Conservation (phyloP, 2,888 invertebrate species). For the Stenolophus ochropezus region DNA sequence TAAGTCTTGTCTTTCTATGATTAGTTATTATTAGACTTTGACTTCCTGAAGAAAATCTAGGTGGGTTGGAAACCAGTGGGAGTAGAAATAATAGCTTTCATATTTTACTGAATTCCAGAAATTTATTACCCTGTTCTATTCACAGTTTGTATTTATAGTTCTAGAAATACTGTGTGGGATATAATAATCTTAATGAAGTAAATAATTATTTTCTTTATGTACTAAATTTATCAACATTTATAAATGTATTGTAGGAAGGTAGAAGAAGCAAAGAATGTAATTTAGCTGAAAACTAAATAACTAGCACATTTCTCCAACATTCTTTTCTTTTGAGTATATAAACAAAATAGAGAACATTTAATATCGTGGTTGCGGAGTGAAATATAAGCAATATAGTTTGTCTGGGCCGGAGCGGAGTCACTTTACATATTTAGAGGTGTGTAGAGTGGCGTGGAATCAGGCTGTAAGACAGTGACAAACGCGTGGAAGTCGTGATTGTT, state of each 20-base stretch:
- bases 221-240: no score
- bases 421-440: conserved; percentile 50
- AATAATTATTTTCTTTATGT: no score
- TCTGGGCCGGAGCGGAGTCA: neutral
- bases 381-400: neutral
- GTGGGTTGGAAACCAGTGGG: no score
- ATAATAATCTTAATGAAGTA: no score
- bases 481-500: conserved; percentile 46
- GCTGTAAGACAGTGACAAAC: conserved; percentile 49
- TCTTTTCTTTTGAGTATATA: neutral
- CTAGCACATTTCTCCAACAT: neutral
- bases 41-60: no score
- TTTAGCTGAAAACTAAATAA: neutral
- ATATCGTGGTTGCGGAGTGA: neutral
- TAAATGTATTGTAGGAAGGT: neutral
- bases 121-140: no score
- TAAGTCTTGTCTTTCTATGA: no score
- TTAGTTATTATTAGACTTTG: no score
- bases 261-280: neutral
- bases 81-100: no score
- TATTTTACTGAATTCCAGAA: no score
- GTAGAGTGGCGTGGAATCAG: conserved; percentile 3
- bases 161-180: no score
- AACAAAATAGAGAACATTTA: neutral
- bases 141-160: no score